Evolutionary conservation across 2,888 invertebrate species (phyloP).

Genomic region (Cenopis cana): DNA sequence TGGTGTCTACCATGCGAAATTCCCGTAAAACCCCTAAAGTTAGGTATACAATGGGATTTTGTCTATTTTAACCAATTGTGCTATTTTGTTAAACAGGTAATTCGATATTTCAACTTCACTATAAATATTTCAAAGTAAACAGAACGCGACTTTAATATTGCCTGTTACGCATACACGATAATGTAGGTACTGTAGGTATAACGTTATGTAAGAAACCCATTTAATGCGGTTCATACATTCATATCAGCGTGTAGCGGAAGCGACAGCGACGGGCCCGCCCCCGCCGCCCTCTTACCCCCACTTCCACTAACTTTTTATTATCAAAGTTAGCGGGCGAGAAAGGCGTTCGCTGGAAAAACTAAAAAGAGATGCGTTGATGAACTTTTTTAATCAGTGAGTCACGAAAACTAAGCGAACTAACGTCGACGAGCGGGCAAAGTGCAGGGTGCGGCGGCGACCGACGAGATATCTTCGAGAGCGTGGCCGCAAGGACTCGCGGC

Average conservation of each 20-base stretch:
- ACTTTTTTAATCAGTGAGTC: conserved; percentile 65
- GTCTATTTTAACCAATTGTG: too few relatives aligned
- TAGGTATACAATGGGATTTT: too few relatives aligned
- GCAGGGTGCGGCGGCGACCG: neutral
- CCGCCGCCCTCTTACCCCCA: conserved; percentile 21
- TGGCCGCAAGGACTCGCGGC: neutral
- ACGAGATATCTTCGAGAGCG: neutral
- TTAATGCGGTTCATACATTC: neutral
- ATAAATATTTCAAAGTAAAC: too few relatives aligned
- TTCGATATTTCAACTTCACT: too few relatives aligned
- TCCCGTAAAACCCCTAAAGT: too few relatives aligned
- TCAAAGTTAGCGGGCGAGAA: conserved; percentile 55
- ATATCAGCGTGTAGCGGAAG: neutral
- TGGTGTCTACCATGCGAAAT: too few relatives aligned
- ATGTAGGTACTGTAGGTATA: conserved; percentile 1
- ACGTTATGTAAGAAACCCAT: conserved; percentile 25
- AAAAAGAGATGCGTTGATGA: conserved; percentile 61
- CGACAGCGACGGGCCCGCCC: neutral
- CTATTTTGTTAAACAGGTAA: too few relatives aligned
- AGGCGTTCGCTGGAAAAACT: conserved; percentile 52
- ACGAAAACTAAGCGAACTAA: conserved; percentile 41
- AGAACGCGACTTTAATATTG: too few relatives aligned
- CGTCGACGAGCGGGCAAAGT: neutral
- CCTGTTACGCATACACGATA: too few relatives aligned
- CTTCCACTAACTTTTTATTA: conserved; percentile 61